phyloP scores from a whole-genome alignment of 1,140 invertebrate genomes.

The Dendroctonus ponderosae region DNA sequence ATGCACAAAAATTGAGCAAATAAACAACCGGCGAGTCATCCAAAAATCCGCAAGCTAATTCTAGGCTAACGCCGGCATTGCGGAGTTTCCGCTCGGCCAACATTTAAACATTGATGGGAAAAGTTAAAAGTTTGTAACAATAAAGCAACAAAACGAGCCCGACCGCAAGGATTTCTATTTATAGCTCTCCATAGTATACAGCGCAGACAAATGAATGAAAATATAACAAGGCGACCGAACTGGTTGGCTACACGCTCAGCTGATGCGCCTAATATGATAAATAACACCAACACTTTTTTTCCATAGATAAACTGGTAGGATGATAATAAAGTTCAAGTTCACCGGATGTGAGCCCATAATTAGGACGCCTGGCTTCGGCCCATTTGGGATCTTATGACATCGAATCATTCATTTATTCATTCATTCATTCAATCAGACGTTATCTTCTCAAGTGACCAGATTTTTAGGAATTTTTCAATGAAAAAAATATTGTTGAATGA shows the following conservation, averaged over 20 bases:
- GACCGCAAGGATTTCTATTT: slow-evolving; percentile 24
- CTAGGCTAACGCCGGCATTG: no score
- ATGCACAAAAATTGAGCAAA: no score
- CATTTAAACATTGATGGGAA: slow-evolving; percentile 16
- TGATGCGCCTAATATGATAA: slow-evolving; percentile 27
- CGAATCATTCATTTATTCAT: no score
- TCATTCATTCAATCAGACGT: no score
- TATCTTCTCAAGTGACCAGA: no score
- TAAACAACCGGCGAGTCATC: no score
- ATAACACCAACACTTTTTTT: slow-evolving; percentile 13
- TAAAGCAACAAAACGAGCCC: slow-evolving; percentile 12
- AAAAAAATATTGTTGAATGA: no score
- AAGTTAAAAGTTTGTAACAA: slow-evolving; percentile 16
- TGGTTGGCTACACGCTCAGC: slow-evolving; percentile 22
- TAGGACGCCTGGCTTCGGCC: no score
- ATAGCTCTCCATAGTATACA: slow-evolving; percentile 13
- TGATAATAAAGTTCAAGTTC: slow-evolving; percentile 16
- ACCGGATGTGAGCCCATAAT: no score
- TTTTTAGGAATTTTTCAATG: no score
- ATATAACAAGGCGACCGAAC: slow-evolving; percentile 5
- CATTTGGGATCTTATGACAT: no score
- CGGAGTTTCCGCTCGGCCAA: background rate
- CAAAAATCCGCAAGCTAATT: no score
- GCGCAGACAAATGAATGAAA: slow-evolving; percentile 20
- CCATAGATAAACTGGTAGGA: slow-evolving; percentile 11